Conservation (phyloP, 2,888 invertebrate species). For the Isotomurus palustris region DNA sequence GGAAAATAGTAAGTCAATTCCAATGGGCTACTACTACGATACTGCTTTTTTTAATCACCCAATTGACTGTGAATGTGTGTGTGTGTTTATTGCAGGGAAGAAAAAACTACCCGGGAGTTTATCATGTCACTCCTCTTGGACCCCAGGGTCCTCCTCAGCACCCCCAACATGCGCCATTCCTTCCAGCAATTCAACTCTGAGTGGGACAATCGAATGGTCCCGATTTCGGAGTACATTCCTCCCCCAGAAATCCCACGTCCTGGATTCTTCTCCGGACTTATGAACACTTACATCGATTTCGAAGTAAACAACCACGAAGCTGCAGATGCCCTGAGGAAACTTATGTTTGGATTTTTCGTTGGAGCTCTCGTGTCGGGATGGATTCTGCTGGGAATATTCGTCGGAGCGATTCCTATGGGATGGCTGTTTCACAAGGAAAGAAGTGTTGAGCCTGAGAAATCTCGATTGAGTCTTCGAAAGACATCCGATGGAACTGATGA, state of each 20-base stretch:
- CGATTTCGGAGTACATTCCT: background rate
- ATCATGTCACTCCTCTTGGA: no score
- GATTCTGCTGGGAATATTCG: conserved; percentile 31
- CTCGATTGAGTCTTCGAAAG: conserved; percentile 5
- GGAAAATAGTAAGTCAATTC: no score
- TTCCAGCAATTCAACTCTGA: conserved; percentile 40
- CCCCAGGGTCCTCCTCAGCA: conserved; percentile 14
- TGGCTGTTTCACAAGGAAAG: conserved; percentile 14
- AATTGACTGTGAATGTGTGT: no score
- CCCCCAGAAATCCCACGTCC: conserved; percentile 19
- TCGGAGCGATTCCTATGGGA: conserved; percentile 34
- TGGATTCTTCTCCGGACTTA: conserved; percentile 25
- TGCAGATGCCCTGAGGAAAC: conserved; percentile 32
- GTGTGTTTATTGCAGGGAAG: no score
- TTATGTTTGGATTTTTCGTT: conserved; percentile 25
- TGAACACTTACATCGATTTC: conserved; percentile 38
- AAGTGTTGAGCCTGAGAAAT: background rate
- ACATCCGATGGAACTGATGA: conserved; percentile 11
- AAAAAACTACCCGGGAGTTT: no score
- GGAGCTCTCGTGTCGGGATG: conserved; percentile 34
- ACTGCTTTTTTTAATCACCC: no score
- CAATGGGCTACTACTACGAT: no score
- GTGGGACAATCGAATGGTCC: conserved; percentile 34
- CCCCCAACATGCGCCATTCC: conserved; percentile 14
- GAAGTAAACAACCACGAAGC: conserved; percentile 43